These are phyloP conservation scores for Chelonus formosanus DNA, from an alignment of 2,888 invertebrate genomes.

Conservation along the genomic window DNA sequence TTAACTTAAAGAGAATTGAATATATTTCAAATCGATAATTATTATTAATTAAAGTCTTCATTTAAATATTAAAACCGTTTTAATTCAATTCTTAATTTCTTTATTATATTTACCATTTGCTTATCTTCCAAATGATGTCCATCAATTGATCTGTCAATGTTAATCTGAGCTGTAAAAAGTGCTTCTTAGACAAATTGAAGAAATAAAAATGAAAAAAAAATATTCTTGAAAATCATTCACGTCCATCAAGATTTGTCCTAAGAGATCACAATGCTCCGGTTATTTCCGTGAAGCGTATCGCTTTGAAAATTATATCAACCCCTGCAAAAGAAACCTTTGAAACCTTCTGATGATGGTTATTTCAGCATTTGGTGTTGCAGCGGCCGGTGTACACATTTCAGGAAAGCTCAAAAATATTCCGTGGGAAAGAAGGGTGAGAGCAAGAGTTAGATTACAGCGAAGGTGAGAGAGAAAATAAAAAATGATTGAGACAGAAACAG, in stretches of 20 bases:
- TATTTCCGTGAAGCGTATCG: constrained; percentile 41
- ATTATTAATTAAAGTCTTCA: too few relatives aligned
- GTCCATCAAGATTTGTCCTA: constrained; percentile 56
- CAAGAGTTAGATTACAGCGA: constrained; percentile 58
- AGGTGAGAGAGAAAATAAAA: constrained; percentile 34
- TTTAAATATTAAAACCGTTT: too few relatives aligned
- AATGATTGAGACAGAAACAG: constrained; percentile 31
- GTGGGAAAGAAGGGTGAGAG: constrained; percentile 57
- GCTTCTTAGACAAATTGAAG: background rate
- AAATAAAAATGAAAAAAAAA: constrained; percentile 22
- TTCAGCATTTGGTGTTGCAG: background rate
- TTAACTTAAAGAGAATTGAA: too few relatives aligned
- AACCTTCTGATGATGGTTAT: background rate
- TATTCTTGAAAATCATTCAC: constrained; percentile 38
- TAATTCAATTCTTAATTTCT: too few relatives aligned
- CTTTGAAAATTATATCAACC: constrained; percentile 35
- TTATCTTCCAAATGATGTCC: too few relatives aligned
- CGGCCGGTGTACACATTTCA: constrained; percentile 49
- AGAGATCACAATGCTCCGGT: constrained; percentile 36
- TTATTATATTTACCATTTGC: too few relatives aligned
- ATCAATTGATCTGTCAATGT: too few relatives aligned
- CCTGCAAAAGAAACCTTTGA: constrained; percentile 22
- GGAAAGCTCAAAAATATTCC: constrained; percentile 61
- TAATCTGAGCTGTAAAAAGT: too few relatives aligned
- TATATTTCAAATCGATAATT: too few relatives aligned